phyloP scores from a whole-genome alignment of 2,797 vertebrate species.

The Zenarchopterus dispar region DNA sequence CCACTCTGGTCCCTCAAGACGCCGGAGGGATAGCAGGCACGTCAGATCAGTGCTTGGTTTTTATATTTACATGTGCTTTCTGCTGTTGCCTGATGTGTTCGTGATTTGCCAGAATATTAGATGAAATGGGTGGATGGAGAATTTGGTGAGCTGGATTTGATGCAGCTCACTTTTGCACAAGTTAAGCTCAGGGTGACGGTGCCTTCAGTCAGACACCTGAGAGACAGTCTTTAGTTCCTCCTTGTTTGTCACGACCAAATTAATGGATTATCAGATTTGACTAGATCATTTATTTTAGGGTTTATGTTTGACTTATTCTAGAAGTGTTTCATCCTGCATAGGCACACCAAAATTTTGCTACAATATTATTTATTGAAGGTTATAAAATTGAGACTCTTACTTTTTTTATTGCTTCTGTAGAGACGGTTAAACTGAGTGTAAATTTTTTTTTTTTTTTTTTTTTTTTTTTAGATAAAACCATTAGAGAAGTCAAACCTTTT shows the following conservation, averaged over 20 bases:
- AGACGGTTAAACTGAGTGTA: slow-evolving; percentile 19
- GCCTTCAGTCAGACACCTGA: slow-evolving; percentile 43
- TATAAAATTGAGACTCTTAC: slow-evolving; percentile 12
- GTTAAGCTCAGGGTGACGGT: slow-evolving; percentile 44
- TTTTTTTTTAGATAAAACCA: slow-evolving; percentile 5
- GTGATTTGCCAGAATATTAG: slow-evolving; percentile 28
- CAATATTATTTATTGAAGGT: slow-evolving; percentile 56
- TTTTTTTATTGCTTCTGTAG: slow-evolving; percentile 9
- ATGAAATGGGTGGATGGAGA: slow-evolving; percentile 12
- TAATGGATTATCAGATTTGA: slow-evolving; percentile 21
- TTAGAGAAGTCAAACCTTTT: slow-evolving; percentile 13
- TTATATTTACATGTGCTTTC: slow-evolving; percentile 23
- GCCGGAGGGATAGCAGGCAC: slow-evolving; percentile 1
- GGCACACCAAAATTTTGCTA: slow-evolving; percentile 38
- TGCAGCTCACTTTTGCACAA: slow-evolving; percentile 37
- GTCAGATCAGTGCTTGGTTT: slow-evolving; percentile 32
- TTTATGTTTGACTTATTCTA: slow-evolving; percentile 15
- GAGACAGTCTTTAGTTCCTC: slow-evolving; percentile 33
- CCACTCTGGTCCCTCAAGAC: slow-evolving; percentile 26
- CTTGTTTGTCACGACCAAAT: slow-evolving; percentile 22
- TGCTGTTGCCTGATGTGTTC: slow-evolving; percentile 26
- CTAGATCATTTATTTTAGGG: slow-evolving; percentile 6
- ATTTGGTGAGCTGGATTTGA: slow-evolving; percentile 52
- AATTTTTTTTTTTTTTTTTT: slow-evolving; percentile 25
- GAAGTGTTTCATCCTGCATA: slow-evolving; percentile 11